Conservation (phyloP, 1,140 invertebrate genomes). For the Acromyrmex echinatior region DNA sequence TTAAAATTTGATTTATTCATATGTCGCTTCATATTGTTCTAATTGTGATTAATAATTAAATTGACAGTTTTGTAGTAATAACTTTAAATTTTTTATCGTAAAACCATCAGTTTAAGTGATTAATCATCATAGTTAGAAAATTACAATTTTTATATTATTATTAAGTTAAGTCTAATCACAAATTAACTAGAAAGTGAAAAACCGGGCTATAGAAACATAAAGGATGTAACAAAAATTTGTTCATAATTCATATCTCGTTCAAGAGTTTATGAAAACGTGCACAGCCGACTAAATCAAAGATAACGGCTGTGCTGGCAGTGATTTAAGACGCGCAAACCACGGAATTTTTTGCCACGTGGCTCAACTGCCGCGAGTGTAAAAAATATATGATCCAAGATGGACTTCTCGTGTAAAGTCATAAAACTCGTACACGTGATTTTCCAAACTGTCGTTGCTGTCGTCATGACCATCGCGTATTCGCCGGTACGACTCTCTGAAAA, state of each 20-base stretch:
- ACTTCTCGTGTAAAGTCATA: conserved; percentile 58
- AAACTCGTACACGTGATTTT: conserved; percentile 58
- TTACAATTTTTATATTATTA: too few species aligned
- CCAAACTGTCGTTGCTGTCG: conserved; percentile 20
- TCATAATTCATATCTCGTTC: background rate
- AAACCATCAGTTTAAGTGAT: too few species aligned
- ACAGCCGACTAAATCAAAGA: conserved; percentile 17
- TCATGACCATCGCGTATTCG: background rate
- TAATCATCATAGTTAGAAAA: too few species aligned
- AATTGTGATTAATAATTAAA: too few species aligned
- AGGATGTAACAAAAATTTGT: background rate
- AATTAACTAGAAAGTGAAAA: too few species aligned
- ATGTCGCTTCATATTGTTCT: too few species aligned
- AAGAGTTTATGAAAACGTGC: conserved; percentile 1
- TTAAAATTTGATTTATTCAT: too few species aligned
- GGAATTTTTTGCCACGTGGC: background rate
- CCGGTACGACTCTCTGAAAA: conserved; percentile 32
- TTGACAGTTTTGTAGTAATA: too few species aligned
- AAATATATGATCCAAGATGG: conserved; percentile 56
- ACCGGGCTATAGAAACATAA: too few species aligned
- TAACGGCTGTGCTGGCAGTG: conserved; percentile 27
- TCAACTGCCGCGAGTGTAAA: background rate
- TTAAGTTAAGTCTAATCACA: too few species aligned
- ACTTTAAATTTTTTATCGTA: too few species aligned
- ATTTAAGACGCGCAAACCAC: conserved; percentile 11